These are phyloP conservation scores for Ophion obscuratus DNA, from an alignment of 2,888 invertebrate genomes.

Conservation along the genomic window DNA sequence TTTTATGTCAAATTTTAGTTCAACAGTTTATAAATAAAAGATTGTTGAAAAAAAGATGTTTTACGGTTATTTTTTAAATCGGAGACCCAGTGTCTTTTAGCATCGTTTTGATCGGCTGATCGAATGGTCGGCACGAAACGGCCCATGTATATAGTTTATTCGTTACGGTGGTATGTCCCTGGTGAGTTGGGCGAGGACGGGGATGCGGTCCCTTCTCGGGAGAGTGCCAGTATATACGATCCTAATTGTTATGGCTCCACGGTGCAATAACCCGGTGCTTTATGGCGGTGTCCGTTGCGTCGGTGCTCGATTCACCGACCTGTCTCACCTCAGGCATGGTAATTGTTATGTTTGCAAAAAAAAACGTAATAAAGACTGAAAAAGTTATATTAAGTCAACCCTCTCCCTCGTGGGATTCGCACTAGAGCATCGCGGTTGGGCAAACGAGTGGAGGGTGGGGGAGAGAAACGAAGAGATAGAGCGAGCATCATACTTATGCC, in stretches of 20 bases:
- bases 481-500: too few species aligned
- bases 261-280: slow-evolving; percentile 75
- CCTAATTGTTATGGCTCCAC: slow-evolving; percentile 78
- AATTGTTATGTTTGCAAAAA: slow-evolving; percentile 76
- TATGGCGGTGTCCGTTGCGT: slow-evolving; percentile 73
- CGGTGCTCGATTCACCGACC: slow-evolving; percentile 62
- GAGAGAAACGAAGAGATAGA: too few species aligned
- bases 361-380: slow-evolving; percentile 54
- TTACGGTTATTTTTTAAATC: too few species aligned
- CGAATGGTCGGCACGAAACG: slow-evolving; percentile 9
- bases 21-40: too few species aligned
- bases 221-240: slow-evolving; percentile 69
- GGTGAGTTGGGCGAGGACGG: slow-evolving; percentile 31
- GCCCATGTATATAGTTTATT: slow-evolving; percentile 25
- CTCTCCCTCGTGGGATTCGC: slow-evolving; percentile 23
- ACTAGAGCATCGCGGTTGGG: background rate
- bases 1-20: too few species aligned
- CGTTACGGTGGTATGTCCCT: slow-evolving; percentile 30
- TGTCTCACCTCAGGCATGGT: slow-evolving; percentile 71
- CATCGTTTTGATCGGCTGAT: too few species aligned
- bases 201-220: slow-evolving; percentile 58
- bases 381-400: slow-evolving; percentile 48
- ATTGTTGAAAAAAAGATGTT: too few species aligned
- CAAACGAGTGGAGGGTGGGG: background rate
- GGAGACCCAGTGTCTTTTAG: too few species aligned